Percentiles rank a stretch among this genome's conserved stretches.
Conservation (phyloP, 2,888 invertebrate species). For the Drosophila mettleri region DNA sequence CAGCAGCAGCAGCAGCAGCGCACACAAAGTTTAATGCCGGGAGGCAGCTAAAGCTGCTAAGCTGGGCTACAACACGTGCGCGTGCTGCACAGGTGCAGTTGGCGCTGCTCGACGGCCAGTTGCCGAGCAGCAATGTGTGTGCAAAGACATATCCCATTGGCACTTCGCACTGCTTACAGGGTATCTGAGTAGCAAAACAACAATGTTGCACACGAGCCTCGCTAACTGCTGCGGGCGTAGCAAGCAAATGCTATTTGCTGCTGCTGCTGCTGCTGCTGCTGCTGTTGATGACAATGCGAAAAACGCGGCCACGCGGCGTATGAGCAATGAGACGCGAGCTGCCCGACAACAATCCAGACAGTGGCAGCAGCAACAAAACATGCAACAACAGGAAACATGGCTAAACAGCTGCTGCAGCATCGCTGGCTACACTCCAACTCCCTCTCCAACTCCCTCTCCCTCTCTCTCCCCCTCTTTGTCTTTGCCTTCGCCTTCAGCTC, state of each 20-base stretch:
- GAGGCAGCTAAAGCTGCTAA: slow-evolving; percentile 64
- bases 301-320: slow-evolving; percentile 69
- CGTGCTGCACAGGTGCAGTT: slow-evolving; percentile 32
- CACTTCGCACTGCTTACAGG: neutral
- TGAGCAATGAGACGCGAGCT: slow-evolving; percentile 58
- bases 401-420: slow-evolving; percentile 44
- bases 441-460: too few relatives aligned
- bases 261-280: slow-evolving; percentile 5
- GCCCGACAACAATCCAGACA: slow-evolving; percentile 18
- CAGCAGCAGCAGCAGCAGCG: slow-evolving; percentile 10
- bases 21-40: slow-evolving; percentile 67
- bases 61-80: slow-evolving; percentile 34
- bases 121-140: neutral
- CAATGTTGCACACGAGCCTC: slow-evolving; percentile 64
- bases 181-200: slow-evolving; percentile 45
- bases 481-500: neutral
- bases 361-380: slow-evolving; percentile 30
- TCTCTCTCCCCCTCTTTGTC: too few relatives aligned
- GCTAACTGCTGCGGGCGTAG: slow-evolving; percentile 41
- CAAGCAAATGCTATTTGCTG: slow-evolving; percentile 22
- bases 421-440: neutral
- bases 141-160: neutral
- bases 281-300: slow-evolving; percentile 64
- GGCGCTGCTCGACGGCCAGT: neutral
- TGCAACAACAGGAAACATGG: slow-evolving; percentile 30